phyloP scores from a whole-genome alignment of 2,113 vertebrate genomes.

The Ptilonorhynchus violaceus region DNA sequence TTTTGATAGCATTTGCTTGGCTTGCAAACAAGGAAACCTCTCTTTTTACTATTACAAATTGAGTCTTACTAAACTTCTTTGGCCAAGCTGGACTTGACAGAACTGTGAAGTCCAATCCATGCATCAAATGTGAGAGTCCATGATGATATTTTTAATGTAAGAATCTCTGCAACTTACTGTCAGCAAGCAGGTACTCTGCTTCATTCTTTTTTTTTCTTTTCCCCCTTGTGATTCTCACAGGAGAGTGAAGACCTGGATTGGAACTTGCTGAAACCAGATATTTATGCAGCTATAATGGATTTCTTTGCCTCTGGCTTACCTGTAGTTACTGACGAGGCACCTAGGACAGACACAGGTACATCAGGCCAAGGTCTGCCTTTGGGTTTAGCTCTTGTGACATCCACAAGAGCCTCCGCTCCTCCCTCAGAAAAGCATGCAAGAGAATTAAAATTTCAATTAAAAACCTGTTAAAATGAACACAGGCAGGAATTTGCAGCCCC shows the following conservation, averaged over 20 bases:
- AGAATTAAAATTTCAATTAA: not conserved
- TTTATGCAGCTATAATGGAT: slow-evolving; percentile 97
- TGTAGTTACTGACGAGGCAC: slow-evolving; percentile 84
- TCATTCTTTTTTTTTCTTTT: not conserved
- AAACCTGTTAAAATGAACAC: not conserved
- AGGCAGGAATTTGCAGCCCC: not conserved
- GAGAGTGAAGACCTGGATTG: slow-evolving; percentile 83
- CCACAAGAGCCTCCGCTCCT: not conserved
- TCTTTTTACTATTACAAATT: not conserved
- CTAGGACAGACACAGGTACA: slow-evolving; percentile 87
- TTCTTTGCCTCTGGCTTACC: slow-evolving; percentile 95
- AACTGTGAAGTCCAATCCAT: not conserved
- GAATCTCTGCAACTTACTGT: not conserved
- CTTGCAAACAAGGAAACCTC: not conserved
- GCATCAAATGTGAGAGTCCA: not conserved
- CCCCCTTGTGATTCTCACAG: slow-evolving; percentile 53
- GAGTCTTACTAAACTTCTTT: not conserved
- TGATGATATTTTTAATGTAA: accelerated
- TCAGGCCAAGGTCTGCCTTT: not conserved
- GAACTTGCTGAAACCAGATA: slow-evolving; percentile 95
- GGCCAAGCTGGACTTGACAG: not conserved
- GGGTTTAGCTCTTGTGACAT: not conserved
- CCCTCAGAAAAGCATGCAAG: not conserved
- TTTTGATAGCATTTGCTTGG: not conserved
- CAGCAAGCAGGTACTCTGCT: not conserved